A percentile compares a stretch with the other conserved stretches of the same genome.
Conservation (phyloP, 2,888 invertebrate genomes). For the Cephus runcator region DNA sequence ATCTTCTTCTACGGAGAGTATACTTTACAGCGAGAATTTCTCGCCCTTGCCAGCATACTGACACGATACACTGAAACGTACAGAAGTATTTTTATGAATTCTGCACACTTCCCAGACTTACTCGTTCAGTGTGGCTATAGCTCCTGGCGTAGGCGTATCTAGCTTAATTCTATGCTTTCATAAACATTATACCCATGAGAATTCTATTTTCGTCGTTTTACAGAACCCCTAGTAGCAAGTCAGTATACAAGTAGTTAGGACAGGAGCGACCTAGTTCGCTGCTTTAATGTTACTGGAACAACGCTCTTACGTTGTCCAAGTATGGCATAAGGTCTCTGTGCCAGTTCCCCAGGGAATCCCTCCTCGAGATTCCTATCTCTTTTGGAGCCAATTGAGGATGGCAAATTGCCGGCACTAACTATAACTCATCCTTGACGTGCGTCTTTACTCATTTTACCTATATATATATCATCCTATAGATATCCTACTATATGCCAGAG, state of each 20-base stretch:
- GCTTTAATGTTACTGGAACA: neutral
- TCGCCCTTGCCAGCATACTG: neutral
- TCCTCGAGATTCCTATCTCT: neutral
- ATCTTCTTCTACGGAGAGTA: neutral
- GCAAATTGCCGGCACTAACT: conserved; percentile 1
- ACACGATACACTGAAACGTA: neutral
- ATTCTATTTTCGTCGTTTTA: conserved; percentile 12
- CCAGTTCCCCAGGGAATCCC: neutral
- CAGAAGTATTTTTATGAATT: neutral
- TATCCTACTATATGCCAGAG: neutral
- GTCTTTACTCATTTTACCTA: neutral
- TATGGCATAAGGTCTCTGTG: neutral
- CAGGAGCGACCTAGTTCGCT: neutral
- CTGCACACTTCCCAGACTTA: neutral
- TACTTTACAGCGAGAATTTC: neutral
- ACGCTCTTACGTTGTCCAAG: neutral
- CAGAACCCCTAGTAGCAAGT: neutral
- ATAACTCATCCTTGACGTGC: neutral
- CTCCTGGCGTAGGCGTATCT: neutral
- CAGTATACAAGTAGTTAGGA: neutral
- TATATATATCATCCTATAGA: neutral
- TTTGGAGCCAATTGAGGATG: neutral
- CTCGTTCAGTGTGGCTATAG: neutral
- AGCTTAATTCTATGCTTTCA: neutral
- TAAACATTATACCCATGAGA: conserved; percentile 6